Evolutionary conservation across 2,113 vertebrate species (phyloP).

Genomic region (Rhinichthys klamathensis): DNA sequence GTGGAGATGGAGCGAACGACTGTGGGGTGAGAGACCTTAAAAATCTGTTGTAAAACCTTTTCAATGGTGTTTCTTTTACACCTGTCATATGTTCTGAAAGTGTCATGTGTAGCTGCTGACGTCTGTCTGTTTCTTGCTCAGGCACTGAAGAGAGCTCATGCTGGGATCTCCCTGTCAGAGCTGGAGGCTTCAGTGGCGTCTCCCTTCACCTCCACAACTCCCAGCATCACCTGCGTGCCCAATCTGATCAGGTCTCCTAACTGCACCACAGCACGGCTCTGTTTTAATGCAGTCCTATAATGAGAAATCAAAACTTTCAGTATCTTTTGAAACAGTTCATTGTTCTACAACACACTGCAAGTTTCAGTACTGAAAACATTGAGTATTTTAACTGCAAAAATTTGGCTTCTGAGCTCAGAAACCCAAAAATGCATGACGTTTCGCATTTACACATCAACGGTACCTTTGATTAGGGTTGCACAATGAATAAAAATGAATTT

Average conservation of each 20-base stretch:
- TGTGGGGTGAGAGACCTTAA: conserved; percentile 87
- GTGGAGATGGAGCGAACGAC: conserved; percentile 97
- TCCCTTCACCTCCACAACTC: conserved; percentile 93
- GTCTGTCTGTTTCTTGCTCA: conserved; percentile 58
- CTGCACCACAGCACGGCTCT: neutral
- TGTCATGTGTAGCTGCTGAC: neutral
- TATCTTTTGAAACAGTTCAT: neutral
- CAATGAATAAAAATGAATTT: neutral
- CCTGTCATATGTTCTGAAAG: neutral
- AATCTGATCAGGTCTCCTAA: conserved; percentile 88
- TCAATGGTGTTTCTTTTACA: neutral
- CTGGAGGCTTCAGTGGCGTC: conserved; percentile 97
- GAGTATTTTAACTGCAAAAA: neutral
- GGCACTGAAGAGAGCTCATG: conserved; percentile 95
- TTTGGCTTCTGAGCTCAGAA: neutral
- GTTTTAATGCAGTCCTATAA: neutral
- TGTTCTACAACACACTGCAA: no score
- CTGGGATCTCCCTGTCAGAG: conserved; percentile 95
- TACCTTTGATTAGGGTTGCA: no score
- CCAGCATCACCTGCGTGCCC: conserved; percentile 98
- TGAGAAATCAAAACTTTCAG: neutral
- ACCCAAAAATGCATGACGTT: neutral
- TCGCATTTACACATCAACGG: neutral
- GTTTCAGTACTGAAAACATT: neutral
- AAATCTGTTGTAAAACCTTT: neutral